A percentile compares a stretch with the other conserved stretches of the same genome.
phyloP scores from a whole-genome alignment of 1,140 invertebrate genomes.

The Trichonephila clavipes region DNA sequence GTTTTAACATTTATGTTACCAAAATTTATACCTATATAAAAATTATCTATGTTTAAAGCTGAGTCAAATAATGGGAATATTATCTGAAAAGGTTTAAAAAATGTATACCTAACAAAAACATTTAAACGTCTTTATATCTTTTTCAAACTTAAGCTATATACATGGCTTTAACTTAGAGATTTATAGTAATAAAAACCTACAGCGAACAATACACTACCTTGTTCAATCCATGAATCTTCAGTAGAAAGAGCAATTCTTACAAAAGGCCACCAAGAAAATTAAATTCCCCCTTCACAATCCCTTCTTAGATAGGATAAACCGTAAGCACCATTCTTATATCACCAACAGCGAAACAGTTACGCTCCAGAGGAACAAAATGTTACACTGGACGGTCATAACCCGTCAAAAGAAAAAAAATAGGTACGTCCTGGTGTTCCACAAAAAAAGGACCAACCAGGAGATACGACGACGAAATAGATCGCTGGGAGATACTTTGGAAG shows the following conservation, averaged over 20 bases:
- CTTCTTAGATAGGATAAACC: not conserved
- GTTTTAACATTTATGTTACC: too few relatives aligned
- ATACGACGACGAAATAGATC: not conserved
- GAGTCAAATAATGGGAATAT: too few relatives aligned
- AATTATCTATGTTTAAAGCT: too few relatives aligned
- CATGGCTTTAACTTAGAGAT: too few relatives aligned
- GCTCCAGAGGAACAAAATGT: not conserved
- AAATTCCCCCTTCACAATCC: not conserved
- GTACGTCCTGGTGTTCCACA: not conserved
- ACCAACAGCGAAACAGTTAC: not conserved
- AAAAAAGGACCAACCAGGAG: not conserved
- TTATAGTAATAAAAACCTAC: too few relatives aligned
- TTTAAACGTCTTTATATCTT: too few relatives aligned
- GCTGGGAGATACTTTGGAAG: not conserved
- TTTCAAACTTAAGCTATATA: too few relatives aligned
- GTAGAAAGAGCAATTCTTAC: not conserved
- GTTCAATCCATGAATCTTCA: not conserved
- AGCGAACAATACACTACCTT: too few relatives aligned
- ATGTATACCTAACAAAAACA: too few relatives aligned
- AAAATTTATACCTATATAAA: too few relatives aligned
- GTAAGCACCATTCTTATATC: not conserved
- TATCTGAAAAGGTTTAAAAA: too few relatives aligned
- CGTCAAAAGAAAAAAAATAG: not conserved
- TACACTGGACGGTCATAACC: slow-evolving; percentile 8
- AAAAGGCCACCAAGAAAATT: not conserved